Evolutionary conservation across 2,113 vertebrate genomes (phyloP), one percentile per base, ranked within the genome.

Genomic region (Percopsis transmontana): DNA sequence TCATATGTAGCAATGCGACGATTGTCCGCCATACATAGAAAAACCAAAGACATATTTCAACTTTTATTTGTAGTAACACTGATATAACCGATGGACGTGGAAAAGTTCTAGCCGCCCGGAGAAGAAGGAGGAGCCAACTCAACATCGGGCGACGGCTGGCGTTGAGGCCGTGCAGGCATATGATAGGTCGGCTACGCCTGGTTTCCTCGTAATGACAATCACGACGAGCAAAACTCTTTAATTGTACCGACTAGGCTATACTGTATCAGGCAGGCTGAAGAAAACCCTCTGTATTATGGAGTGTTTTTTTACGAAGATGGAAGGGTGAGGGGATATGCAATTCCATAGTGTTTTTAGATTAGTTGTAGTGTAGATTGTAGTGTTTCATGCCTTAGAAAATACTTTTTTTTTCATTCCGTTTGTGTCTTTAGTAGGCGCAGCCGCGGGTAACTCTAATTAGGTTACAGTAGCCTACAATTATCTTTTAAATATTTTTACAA

Each of bases 91-190:
- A 50, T 14, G 3, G 16, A 14, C 3, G 44, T 3, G 44, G 44
- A 47, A 14, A n/a, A 12, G 8, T 45, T 12, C 8, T 12, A n/a
- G 21, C 8, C 14, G 14, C 5, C 10, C 2, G n/a, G 42, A 16
- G 42, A 58, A 39, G 53, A 15, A 50, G 87, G 86, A 66, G 86
- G 80, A 54, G 65, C 58, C 41, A 40, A n/a, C 58, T 61, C 24
- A 13, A 60, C 27, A 86, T 90, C 80, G 15, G 85, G 79, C 41
- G 74, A 90, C 73, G 19, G 20, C 66, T 79, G 62, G 74, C 79
- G 82, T 79, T 74, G 23, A 2, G 19, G 60, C 20, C 58, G 10
- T 6, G n/a, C 41, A 27, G 52, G 5, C 72, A 72, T 58, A 20
- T 21, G 60, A 91, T 90, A 77, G 84, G 88, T 42, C 62, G 44